Base-by-base conservation (phyloP, 2,113 vertebrate species). In the Anas platyrhynchos region DNA sequence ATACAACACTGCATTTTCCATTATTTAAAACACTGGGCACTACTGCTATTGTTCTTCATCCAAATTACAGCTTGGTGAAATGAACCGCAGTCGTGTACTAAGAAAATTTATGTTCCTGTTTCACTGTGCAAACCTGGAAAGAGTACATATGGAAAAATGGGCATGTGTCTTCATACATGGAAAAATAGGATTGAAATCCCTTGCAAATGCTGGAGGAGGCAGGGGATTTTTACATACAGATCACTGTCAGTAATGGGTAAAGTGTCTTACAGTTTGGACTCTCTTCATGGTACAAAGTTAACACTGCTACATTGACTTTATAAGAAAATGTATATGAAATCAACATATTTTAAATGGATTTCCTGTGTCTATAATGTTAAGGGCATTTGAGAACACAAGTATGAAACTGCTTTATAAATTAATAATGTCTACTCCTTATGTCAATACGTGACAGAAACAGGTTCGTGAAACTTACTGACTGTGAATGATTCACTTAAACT, bases 401-500 rank as follows among this genome's bases (percentile, higher is more conserved):
- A 94, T 69, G 15, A 91, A 95, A 63, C 18, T 95, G 13, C 91
- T 95, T 91, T 94, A 73, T 94, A 85, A 87, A 93, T 92, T 91
- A 94, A 62, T 78, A 89, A 89, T 68, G 43, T 54, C 61, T 20
- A 88, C 17, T 93, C 32, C 31, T 48, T 76, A 59, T 71, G 59
- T 23, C n/a, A 93, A 25, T 86, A 27, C 38, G 75, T 11, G 41
- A n/a, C 25, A 74, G 27, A 81, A 76, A 50, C 3, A 79, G 48
- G 16, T 84, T 78, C 46, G 93, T 94, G 87, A 88, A 95, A 83
- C 23, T 68, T 71, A 83, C 46, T 67, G 41, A 58, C 71, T 96
- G 48, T 89, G 83, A 86, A 75, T 77, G 84, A 95, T 96, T 97
- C 95, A 94, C 87, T 96, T 95, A 94, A 96, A 89, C 65, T 56